Base-by-base conservation (phyloP, 2,113 vertebrate species). In the Cololabis saira region DNA sequence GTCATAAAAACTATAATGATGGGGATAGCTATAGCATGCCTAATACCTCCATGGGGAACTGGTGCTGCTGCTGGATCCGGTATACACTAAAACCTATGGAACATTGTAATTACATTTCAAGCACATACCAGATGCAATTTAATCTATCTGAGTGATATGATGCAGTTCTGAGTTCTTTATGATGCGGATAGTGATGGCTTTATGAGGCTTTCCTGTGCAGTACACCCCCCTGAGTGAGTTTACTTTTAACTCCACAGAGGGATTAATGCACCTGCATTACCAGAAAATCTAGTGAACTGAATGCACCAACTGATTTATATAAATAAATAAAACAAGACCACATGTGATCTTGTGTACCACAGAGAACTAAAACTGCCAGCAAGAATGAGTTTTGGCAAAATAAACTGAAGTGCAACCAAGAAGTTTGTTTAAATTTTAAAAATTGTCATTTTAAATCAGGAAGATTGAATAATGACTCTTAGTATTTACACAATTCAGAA, bases 1-100 rank as follows among this genome's bases (percentile, higher is more conserved):
- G 54, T 75, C 80, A 83, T 67, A 74, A 76, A 53, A 47, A 66
- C 41, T 22, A 41, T 83, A 78, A 78, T 79, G 55, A 75, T 49
- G 43, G 65, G 69, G 48, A 62, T 75, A 67, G 67, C 68, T 78
- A 69, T 16, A 61, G 66, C 71, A 53, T 55, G 40, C 51, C 56
- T 68, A 63, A 68, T 48, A 69, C 33, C 48, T 69, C 64, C 52
- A 70, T 13, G 18, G 67, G 56, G 16, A 58, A 61, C 44, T 70
- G 78, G 76, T 60, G 44, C 43, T 19, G 53, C 49, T 52, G 27
- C 11, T 71, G 56, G 42, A 72, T 42, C 27, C 17, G 16, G 51
- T 22, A 30, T 22, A 57, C 41, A 21, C 22, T 17, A n/a, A 71
- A 67, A 53, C 37, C 22, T 59, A 44, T 47, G 54, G 41, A 63